Base-by-base conservation (phyloP, 1,140 invertebrate species). In the Diprion similis region DNA sequence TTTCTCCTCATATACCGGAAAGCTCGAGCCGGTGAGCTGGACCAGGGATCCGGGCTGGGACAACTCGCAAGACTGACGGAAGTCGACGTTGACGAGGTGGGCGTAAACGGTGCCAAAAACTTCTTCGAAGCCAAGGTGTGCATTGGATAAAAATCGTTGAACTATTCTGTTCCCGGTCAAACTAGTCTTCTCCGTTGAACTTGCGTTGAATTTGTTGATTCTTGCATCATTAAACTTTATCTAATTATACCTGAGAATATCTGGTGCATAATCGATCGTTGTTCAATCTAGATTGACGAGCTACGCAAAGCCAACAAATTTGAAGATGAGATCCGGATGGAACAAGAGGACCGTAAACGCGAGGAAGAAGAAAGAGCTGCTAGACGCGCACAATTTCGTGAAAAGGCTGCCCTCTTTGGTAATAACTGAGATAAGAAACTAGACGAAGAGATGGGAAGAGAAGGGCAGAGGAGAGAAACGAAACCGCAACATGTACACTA, bases 91-190 rank as follows among this genome's bases (percentile, higher is more conserved):
- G 94, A 96, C 69, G 92, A 96, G 89, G 95, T 96, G 19, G 96
- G 96, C 19, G 95, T 97, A 0, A 94, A 92, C 74, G 96, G 95
- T 37, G 96, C 96, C 4, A 97, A 97, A 84, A 92, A 93, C 81
- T 97, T 97, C 87, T 97, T 97, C 81, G 95, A 97, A 90, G 95
- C 95, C 4, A 97, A 97, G 87, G 93, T 93, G 89, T 75, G 67
- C 2, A 37, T 37, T 37, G 24, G 24, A 37, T 37, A 37, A 37
- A 9, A 68, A 18, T n/a, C 37, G 24, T 6, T 37, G 1, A 6
- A 37, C 24, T 37, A 37, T 37, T 37, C 24, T 37, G 24, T 37
- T 37, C 2, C 6, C 24, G 6, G 24, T 37, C 24, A 37, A 3
- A 3, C 6, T 37, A 37, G 24, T 6, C 6, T 37, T 37, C 24